Evolutionary conservation across 2,888 invertebrate species (phyloP), one percentile per base, ranked within the genome.

Genomic region (Stenoptilia bipunctidactyla): DNA sequence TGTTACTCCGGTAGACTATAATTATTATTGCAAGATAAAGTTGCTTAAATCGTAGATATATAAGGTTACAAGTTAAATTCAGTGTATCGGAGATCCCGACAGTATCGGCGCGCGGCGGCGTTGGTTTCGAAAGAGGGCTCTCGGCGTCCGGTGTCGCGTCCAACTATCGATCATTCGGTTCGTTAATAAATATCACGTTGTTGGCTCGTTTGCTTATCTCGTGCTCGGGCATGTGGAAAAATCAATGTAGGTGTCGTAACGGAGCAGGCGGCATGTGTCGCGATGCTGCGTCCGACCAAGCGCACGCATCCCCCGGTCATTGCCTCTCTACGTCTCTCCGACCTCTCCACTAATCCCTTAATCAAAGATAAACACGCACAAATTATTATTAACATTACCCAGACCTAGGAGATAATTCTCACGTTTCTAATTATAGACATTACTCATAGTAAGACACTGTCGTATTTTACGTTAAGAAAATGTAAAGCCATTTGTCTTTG

Each of bases 141-240:
- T 63, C 72, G 80, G 20, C 20, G 20, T 76, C 79, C 80, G 80
- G 77, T 71, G 77, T 76, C 79, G 79, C 79, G 79, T 72, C 75
- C 77, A 73, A 70, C 83, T 79, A 83, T 83, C 83, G 80, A 83
- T 83, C 83, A 83, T 82, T 83, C 82, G 79, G 79, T 83, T 83
- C 83, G 83, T 82, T 83, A 80, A 83, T 83, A 82, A 82, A 83
- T 80, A 80, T 80, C 79, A 82, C 77, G 80, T 77, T 65, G 76
- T 71, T 75, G n/a, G 73, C 20, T 80, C 74, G 72, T 58, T 66
- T 65, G 77, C 79, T 82, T 80, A 82, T 82, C 83, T 80, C 53
- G 48, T 79, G 80, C 67, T 69, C 79, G 77, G 73, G 74, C 83
- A 82, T 80, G 83, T 80, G 80, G 80, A 82, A 83, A 77, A 77